Base-by-base conservation (phyloP, 2,888 invertebrate species). In the Cantharis nigra region DNA sequence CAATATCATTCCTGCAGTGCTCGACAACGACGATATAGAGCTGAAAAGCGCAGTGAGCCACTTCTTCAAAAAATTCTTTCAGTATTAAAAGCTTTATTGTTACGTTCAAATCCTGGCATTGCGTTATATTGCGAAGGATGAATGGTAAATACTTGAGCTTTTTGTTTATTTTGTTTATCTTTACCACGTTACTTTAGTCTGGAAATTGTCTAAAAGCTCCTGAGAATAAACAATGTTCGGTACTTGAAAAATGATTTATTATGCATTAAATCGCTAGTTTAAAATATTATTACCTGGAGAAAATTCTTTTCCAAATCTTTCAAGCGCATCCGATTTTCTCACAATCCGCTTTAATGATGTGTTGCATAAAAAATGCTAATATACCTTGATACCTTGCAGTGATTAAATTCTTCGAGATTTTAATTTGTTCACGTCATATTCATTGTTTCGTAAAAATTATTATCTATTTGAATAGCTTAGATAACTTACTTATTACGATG, bases 51-150 rank as follows among this genome's bases (percentile, higher is more conserved):
- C 75, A 76, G 71, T 74, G 72, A 77, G 74, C 67, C 63, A 74
- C 77, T 77, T 77, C 74, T 77, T 76, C 76, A 76, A 78, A 78
- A 78, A 78, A 76, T 76, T 76, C 74, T 70, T 49, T 26, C 71
- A 69, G 76, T 74, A 78, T 78, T 78, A 78, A 78, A 76, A 78
- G 78, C 78, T 78, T 78, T 78, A 78, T 78, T 76, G 78, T 78
- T 73, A 72, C 71, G 74, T 76, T 78, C 70, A 76, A 74, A 74
- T 71, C 76, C 78, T 74, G 23, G 73, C 72, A 76, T 63, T 70
- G 65, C 73, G 63, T 14, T 72, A 76, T 73, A 75, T 76, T 72
- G 72, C 64, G 33, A 71, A 23, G 74, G 67, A 63, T 70, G 30
- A 75, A 72, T 70, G 70, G 18, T 70, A 70, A 70, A 28, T 49